Conservation (phyloP, 2,113 vertebrate species). For the Apeltes quadracus region DNA sequence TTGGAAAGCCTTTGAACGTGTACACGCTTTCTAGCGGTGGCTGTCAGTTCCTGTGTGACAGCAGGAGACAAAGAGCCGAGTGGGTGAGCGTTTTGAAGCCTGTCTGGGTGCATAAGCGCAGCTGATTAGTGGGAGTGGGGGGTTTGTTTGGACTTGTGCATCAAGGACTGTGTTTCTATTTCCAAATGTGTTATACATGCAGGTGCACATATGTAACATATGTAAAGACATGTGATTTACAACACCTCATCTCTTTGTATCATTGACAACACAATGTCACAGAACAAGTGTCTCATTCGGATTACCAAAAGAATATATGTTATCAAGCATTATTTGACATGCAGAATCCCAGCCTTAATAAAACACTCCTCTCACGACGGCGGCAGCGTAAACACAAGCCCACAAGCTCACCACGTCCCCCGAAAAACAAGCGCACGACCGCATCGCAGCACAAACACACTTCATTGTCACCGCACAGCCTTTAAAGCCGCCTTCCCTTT, state of each 20-base stretch:
- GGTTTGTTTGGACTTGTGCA: conserved; percentile 35
- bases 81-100: conserved; percentile 21
- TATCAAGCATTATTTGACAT: conserved; percentile 10
- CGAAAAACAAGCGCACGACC: conserved; percentile 13
- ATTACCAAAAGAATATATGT: conserved; percentile 14
- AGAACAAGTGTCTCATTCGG: conserved; percentile 7
- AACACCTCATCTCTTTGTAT: background rate
- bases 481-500: conserved; percentile 48
- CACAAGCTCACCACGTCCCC: conserved; percentile 2
- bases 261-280: background rate
- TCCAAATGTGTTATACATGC: too few relatives aligned
- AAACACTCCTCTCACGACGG: background rate
- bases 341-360: background rate
- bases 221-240: background rate
- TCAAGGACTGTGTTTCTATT: background rate
- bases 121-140: conserved; percentile 40
- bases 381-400: conserved; percentile 19
- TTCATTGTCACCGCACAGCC: conserved; percentile 32
- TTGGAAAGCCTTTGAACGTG: conserved; percentile 39
- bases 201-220: too few relatives aligned
- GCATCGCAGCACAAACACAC: background rate
- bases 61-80: conserved; percentile 39
- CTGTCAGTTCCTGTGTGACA: conserved; percentile 31
- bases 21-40: conserved; percentile 22
- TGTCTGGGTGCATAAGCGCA: conserved; percentile 52